These are phyloP conservation scores for Biston stratarius DNA, from an alignment of 2,888 invertebrate species.

Conservation along the genomic window DNA sequence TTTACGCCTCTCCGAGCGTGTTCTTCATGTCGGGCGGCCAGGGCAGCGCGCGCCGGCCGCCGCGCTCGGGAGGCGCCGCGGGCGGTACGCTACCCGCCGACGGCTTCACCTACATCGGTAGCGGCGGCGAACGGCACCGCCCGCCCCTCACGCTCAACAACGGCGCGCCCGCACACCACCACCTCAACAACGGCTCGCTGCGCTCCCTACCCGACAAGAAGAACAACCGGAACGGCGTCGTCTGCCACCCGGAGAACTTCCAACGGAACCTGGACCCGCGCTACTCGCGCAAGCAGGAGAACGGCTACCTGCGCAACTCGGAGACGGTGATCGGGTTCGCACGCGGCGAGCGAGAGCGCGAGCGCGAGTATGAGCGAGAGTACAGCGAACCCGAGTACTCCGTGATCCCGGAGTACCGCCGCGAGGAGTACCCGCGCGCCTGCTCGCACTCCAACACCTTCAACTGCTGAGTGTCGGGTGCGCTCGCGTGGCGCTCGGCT, in stretches of 20 bases:
- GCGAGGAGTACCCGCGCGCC: constrained; percentile 74
- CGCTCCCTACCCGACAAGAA: constrained; percentile 82
- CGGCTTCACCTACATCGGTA: constrained; percentile 92
- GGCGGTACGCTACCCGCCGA: constrained; percentile 90
- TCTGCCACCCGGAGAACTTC: constrained; percentile 82
- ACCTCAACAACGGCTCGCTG: constrained; percentile 83
- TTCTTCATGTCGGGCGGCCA: constrained; percentile 90
- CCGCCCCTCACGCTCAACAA: constrained; percentile 82
- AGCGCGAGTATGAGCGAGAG: constrained; percentile 63
- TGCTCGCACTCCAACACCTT: constrained; percentile 83
- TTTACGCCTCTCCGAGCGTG: constrained; percentile 95
- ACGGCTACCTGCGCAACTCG: constrained; percentile 80
- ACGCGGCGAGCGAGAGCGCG: constrained; percentile 69
- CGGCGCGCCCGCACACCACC: constrained; percentile 80
- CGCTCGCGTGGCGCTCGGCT: constrained; percentile 50
- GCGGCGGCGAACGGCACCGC: constrained; percentile 88
- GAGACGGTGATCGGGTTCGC: constrained; percentile 79
- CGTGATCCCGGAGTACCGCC: constrained; percentile 77
- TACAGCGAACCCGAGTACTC: constrained; percentile 85
- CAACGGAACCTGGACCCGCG: constrained; percentile 82
- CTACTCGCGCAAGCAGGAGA: constrained; percentile 83
- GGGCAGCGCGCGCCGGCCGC: constrained; percentile 81
- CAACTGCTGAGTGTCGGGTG: constrained; percentile 77
- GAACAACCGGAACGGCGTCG: constrained; percentile 77
- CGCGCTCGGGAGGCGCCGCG: constrained; percentile 83